A percentile compares a stretch with the other conserved stretches of the same genome.
Evolutionary conservation across 2,113 vertebrate genomes (phyloP).

Genomic region (Eupsittula cactorum): DNA sequence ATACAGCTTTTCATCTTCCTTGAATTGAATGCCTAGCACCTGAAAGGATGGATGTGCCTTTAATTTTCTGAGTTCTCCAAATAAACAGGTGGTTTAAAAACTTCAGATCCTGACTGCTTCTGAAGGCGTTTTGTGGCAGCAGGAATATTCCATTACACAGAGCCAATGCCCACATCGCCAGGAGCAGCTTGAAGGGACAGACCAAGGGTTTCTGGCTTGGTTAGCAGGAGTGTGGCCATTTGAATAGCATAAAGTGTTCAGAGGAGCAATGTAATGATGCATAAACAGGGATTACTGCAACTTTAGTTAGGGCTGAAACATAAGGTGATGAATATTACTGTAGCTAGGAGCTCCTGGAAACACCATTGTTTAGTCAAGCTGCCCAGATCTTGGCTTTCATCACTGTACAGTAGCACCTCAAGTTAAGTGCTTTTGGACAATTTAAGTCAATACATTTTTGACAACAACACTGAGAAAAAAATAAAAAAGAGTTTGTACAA

Average conservation of each 20-base stretch:
- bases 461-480: not conserved
- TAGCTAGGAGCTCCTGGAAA: not conserved
- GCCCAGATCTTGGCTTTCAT: not conserved
- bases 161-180: rapidly evolving
- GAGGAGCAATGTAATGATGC: not conserved
- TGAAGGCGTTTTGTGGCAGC: not conserved
- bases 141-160: not conserved
- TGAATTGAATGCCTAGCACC: not conserved
- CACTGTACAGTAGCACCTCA: not conserved
- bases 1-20: not conserved
- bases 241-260: not conserved
- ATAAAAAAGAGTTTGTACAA: not conserved
- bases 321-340: not conserved
- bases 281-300: not conserved
- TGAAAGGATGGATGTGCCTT: not conserved
- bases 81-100: not conserved
- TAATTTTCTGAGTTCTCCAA: not conserved
- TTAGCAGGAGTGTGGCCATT: not conserved
- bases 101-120: not conserved
- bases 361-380: not conserved
- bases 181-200: not conserved
- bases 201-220: not conserved
- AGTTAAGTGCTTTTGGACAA: not conserved
- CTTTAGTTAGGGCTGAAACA: not conserved
- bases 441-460: not conserved